Conservation (phyloP, 2,888 invertebrate genomes). For the Operophtera brumata region DNA sequence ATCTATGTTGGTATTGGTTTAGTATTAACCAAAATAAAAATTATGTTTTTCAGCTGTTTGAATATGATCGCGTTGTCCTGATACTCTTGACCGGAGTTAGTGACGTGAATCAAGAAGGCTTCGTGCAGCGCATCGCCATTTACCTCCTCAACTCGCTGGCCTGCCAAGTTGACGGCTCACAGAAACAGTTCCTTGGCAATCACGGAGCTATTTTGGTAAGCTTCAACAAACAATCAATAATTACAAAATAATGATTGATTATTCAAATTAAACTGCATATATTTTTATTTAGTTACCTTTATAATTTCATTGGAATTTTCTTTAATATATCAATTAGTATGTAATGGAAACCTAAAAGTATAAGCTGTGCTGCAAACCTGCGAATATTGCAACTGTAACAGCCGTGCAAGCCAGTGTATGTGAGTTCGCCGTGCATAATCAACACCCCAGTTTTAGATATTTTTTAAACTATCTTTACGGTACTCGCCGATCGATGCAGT, state of each 20-base stretch:
- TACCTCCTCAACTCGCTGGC: slow-evolving; percentile 97
- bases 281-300: no score
- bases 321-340: no score
- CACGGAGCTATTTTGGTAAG: slow-evolving; percentile 91
- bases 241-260: slow-evolving; percentile 6
- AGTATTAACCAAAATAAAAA: neutral
- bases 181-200: slow-evolving; percentile 95
- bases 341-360: no score
- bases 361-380: no score
- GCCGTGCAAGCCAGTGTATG: no score
- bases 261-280: neutral
- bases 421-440: no score
- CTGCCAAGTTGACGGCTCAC: slow-evolving; percentile 96
- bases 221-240: slow-evolving; percentile 25
- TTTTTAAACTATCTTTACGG: no score
- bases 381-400: no score
- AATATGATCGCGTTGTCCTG: slow-evolving; percentile 92
- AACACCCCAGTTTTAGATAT: no score
- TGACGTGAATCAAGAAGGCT: slow-evolving; percentile 91
- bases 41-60: slow-evolving; percentile 85
- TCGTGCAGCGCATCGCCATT: slow-evolving; percentile 96
- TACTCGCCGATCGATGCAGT: no score
- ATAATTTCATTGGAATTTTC: no score
- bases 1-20: no score
- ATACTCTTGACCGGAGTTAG: slow-evolving; percentile 91